Percentiles rank a stretch among this genome's conserved stretches.
Evolutionary conservation across 2,797 vertebrate species (phyloP).

Genomic region (Ambastaia sidthimunki): DNA sequence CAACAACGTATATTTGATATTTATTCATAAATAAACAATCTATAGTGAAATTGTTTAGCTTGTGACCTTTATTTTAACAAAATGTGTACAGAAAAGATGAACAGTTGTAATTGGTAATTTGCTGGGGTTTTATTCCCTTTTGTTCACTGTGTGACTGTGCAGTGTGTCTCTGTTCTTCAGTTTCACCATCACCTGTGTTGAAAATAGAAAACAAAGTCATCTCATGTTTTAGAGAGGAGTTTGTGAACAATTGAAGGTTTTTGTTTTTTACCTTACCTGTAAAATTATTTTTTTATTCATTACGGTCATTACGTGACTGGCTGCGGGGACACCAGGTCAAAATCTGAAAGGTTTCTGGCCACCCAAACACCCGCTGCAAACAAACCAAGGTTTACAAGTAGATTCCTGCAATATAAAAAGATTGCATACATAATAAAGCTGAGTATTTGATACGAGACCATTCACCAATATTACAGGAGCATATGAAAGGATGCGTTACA

Average conservation of each 20-base stretch:
- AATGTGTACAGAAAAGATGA: slow-evolving; percentile 23
- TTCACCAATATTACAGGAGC: rapidly evolving
- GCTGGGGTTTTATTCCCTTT: background rate
- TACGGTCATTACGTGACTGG: slow-evolving; percentile 77
- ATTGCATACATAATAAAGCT: too few species aligned
- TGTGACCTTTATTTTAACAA: slow-evolving; percentile 30
- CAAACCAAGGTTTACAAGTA: slow-evolving; percentile 91
- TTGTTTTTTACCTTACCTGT: slow-evolving; percentile 20
- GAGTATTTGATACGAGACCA: background rate
- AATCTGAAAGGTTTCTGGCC: slow-evolving; percentile 92
- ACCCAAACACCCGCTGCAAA: slow-evolving; percentile 97
- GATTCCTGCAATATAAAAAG: slow-evolving; percentile 79
- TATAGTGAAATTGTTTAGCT: background rate
- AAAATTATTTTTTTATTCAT: background rate
- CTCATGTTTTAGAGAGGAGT: background rate
- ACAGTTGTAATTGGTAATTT: background rate
- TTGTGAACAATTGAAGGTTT: background rate
- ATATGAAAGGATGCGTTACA: background rate
- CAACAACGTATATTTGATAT: background rate
- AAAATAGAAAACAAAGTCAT: background rate
- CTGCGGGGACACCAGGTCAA: slow-evolving; percentile 94
- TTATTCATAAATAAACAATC: slow-evolving; percentile 49
- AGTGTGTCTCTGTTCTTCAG: slow-evolving; percentile 5
- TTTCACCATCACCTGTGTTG: slow-evolving; percentile 15
- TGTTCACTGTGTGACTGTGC: background rate